Evolutionary conservation across 1,140 invertebrate genomes (phyloP).

Genomic region (Lerema accius): DNA sequence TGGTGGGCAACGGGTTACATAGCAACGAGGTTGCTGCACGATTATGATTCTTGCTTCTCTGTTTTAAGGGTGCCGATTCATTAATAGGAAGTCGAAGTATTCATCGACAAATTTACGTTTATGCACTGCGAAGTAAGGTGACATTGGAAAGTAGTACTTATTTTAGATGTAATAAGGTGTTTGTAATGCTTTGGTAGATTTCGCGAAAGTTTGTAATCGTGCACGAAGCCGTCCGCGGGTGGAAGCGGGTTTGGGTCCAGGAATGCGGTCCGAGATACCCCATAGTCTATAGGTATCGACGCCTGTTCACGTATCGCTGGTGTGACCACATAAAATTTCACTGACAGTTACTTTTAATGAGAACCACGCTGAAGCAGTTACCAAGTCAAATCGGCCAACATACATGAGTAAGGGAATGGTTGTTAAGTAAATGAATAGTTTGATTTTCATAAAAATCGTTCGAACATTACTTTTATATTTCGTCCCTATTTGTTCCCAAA

Average conservation of each 20-base stretch:
- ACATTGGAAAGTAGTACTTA: slow-evolving; percentile 17
- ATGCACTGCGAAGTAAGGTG: background rate
- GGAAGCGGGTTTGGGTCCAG: slow-evolving; percentile 55
- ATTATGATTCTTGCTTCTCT: slow-evolving; percentile 18
- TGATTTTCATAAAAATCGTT: no score
- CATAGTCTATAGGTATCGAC: slow-evolving; percentile 71
- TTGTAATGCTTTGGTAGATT: background rate
- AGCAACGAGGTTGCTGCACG: slow-evolving; percentile 23
- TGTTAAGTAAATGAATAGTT: no score
- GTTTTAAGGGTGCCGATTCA: slow-evolving; percentile 31
- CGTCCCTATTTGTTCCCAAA: no score
- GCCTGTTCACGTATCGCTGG: slow-evolving; percentile 56
- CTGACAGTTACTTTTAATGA: slow-evolving; percentile 34
- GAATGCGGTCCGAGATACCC: slow-evolving; percentile 78
- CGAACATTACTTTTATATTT: no score
- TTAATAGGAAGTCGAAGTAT: slow-evolving; percentile 33
- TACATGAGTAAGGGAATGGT: no score
- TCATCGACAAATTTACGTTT: slow-evolving; percentile 4
- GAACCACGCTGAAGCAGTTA: slow-evolving; percentile 20
- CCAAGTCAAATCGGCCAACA: slow-evolving; percentile 2
- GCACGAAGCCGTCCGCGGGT: slow-evolving; percentile 44
- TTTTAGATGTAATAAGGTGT: background rate
- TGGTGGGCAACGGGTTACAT: slow-evolving; percentile 33
- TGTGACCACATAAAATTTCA: slow-evolving; percentile 45
- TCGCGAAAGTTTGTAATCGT: slow-evolving; percentile 2